Evolutionary conservation across 2,113 vertebrate genomes (phyloP).

Genomic region (Callipepla californica): DNA sequence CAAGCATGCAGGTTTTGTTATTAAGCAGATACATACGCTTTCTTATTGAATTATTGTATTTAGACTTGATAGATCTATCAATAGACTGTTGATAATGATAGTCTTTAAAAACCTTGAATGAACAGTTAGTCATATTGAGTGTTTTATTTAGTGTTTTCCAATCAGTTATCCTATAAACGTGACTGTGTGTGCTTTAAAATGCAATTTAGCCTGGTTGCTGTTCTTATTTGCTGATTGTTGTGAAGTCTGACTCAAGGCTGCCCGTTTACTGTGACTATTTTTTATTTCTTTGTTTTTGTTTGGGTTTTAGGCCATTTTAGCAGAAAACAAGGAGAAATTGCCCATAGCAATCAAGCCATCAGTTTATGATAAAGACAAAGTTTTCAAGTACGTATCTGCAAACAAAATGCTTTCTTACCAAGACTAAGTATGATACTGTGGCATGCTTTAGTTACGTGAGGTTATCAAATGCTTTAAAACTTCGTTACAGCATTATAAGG

Average conservation of each 20-base stretch:
- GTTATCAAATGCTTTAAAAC: neutral
- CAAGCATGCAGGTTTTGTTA: too few relatives aligned
- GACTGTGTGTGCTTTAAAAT: neutral
- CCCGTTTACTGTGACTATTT: neutral
- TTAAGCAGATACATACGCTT: too few relatives aligned
- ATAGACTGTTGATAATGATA: neutral
- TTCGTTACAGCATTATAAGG: neutral
- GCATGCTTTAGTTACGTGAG: neutral
- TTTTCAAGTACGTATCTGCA: conserved; percentile 85
- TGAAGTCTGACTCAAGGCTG: neutral
- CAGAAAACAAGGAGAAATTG: conserved; percentile 88
- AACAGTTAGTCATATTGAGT: neutral
- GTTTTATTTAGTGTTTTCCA: neutral
- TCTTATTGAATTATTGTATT: too few relatives aligned
- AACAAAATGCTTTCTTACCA: neutral
- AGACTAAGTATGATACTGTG: neutral
- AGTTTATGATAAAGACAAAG: conserved; percentile 76
- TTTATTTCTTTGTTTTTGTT: neutral
- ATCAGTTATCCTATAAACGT: neutral
- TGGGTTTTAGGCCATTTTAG: conserved; percentile 80
- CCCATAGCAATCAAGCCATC: conserved; percentile 77
- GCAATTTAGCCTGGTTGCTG: neutral
- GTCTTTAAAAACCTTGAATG: neutral
- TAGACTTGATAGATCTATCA: too few relatives aligned
- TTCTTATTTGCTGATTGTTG: neutral